Evolutionary conservation across 2,113 vertebrate species (phyloP).

Genomic region (Ictidomys tridecemlineatus): DNA sequence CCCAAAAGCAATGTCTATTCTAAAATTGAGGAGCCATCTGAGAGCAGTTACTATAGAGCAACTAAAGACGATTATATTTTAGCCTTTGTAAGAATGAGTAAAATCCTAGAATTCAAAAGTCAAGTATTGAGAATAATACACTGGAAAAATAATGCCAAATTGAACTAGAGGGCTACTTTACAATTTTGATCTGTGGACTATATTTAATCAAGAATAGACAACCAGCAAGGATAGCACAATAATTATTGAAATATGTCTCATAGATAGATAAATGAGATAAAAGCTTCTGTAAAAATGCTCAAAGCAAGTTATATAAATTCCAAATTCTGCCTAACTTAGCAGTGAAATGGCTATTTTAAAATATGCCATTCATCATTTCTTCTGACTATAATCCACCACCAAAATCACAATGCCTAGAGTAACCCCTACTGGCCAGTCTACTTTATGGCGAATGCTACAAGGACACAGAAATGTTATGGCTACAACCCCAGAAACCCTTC

Average conservation of each 20-base stretch:
- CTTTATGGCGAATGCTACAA: background rate
- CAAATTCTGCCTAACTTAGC: background rate
- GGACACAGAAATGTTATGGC: background rate
- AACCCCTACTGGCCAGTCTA: slow-evolving; percentile 44
- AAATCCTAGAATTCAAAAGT: background rate
- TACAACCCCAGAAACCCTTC: background rate
- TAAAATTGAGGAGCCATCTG: background rate
- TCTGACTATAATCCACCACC: background rate
- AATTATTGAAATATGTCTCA: background rate
- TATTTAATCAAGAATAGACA: background rate
- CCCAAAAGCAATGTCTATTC: slow-evolving; percentile 4
- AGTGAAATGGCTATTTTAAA: background rate
- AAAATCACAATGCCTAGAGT: slow-evolving; percentile 36
- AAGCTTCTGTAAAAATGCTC: background rate
- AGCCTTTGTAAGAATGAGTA: background rate
- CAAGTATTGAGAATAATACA: background rate
- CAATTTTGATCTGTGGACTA: background rate
- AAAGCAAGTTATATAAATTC: background rate
- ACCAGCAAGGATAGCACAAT: background rate
- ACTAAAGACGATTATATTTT: background rate
- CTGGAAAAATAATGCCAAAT: background rate
- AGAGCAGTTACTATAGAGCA: background rate
- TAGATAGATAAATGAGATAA: background rate
- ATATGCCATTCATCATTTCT: background rate
- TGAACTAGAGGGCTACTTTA: background rate